These are phyloP conservation scores for Melipona quadrifasciata DNA, from an alignment of 1,140 invertebrate species.

Conservation along the genomic window DNA sequence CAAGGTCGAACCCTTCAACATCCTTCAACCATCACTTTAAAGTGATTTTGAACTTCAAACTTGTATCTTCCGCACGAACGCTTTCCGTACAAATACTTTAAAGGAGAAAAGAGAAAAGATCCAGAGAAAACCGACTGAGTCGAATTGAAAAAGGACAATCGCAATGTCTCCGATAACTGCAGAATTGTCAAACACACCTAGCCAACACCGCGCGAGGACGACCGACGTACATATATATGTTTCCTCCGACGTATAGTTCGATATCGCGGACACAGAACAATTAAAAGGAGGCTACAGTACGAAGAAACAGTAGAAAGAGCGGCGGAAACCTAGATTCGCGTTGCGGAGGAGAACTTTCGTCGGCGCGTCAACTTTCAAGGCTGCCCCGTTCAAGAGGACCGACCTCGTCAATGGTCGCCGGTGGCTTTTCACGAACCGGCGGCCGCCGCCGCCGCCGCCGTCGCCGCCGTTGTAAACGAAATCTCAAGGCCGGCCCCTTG, in stretches of 20 bases:
- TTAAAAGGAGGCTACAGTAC: not conserved
- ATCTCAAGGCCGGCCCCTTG: not conserved
- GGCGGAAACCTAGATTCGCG: slow-evolving; percentile 7
- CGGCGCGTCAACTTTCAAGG: not conserved
- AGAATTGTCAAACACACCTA: no score
- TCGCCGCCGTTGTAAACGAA: not conserved
- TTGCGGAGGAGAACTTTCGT: not conserved
- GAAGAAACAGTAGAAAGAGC: not conserved
- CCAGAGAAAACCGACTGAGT: no score
- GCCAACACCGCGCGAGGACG: no score
- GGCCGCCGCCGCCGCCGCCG: not conserved
- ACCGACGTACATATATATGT: not conserved
- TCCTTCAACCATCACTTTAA: no score
- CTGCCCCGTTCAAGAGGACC: not conserved
- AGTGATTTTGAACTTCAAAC: no score
- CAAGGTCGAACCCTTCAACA: no score
- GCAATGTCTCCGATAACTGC: no score
- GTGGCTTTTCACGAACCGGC: not conserved
- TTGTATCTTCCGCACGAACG: no score
- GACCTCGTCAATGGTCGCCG: not conserved
- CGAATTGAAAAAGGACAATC: no score
- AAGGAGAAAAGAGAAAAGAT: no score
- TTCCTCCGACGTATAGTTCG: not conserved
- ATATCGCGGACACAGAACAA: not conserved
- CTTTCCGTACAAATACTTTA: no score